phyloP scores from a whole-genome alignment of 2,797 vertebrate genomes.

The Dendrocincla tyrannina region DNA sequence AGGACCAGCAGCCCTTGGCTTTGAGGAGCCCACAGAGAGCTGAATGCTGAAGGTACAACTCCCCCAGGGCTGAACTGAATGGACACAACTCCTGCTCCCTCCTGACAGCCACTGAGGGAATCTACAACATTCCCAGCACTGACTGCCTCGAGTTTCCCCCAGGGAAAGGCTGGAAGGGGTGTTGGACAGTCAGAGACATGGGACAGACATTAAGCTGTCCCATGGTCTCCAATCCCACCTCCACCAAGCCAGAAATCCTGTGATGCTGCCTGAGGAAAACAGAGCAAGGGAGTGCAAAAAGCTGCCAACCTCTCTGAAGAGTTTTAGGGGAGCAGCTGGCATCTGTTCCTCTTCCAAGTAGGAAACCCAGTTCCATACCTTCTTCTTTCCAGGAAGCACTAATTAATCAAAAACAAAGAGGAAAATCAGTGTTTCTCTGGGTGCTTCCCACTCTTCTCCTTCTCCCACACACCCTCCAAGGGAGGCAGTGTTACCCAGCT shows the following conservation, averaged over 20 bases:
- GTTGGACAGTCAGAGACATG: background rate
- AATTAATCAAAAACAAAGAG: slow-evolving; percentile 47
- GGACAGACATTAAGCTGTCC: background rate
- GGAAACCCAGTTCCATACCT: slow-evolving; percentile 88
- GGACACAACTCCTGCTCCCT: background rate
- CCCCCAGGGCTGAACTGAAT: background rate
- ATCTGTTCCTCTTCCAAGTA: slow-evolving; percentile 90
- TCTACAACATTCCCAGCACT: background rate
- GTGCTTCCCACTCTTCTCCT: background rate
- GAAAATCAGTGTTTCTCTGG: background rate
- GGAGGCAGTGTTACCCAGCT: background rate
- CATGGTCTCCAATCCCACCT: background rate
- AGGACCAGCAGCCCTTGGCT: background rate
- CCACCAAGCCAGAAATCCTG: background rate
- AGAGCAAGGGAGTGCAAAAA: background rate
- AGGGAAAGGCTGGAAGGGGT: background rate
- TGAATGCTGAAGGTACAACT: background rate
- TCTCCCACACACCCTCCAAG: background rate
- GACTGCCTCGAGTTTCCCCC: background rate
- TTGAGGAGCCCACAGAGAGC: background rate
- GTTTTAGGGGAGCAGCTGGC: slow-evolving; percentile 84
- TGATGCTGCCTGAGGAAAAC: background rate
- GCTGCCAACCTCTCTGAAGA: slow-evolving; percentile 88
- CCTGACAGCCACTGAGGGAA: background rate
- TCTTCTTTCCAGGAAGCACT: slow-evolving; percentile 82